These are phyloP conservation scores for Tetrao urogallus DNA, from an alignment of 2,113 vertebrate genomes.

Conservation along the genomic window DNA sequence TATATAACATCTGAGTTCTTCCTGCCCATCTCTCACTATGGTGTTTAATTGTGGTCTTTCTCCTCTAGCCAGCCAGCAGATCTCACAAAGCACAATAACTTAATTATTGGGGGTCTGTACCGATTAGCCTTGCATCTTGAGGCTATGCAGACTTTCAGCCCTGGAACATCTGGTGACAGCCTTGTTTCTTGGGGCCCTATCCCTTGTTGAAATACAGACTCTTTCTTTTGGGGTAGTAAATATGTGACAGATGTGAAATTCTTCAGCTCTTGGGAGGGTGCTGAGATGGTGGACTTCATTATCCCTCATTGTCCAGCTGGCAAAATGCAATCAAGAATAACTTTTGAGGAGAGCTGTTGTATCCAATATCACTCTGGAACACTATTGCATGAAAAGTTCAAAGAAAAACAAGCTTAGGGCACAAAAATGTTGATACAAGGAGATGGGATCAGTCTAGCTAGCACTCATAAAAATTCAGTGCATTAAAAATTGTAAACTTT, in stretches of 20 bases:
- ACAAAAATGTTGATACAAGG: background rate
- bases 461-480: background rate
- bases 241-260: slow-evolving; percentile 35
- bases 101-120: slow-evolving; percentile 26
- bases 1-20: background rate
- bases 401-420: background rate
- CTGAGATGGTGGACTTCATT: slow-evolving; percentile 11
- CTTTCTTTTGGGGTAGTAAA: slow-evolving; percentile 20
- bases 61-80: background rate
- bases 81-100: slow-evolving; percentile 16
- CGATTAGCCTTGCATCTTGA: slow-evolving; percentile 45
- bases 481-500: background rate
- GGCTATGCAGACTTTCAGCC: background rate
- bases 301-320: background rate
- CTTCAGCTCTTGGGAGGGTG: slow-evolving; percentile 1
- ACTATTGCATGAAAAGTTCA: background rate
- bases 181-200: background rate
- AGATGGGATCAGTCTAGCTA: background rate
- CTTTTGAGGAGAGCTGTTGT: background rate
- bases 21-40: background rate
- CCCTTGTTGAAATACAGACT: background rate
- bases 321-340: slow-evolving; percentile 26
- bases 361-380: background rate
- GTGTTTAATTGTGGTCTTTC: background rate
- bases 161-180: slow-evolving; percentile 19